These are phyloP conservation scores for Lasioglossum vierecki DNA, from an alignment of 2,888 invertebrate species.

Conservation along the genomic window DNA sequence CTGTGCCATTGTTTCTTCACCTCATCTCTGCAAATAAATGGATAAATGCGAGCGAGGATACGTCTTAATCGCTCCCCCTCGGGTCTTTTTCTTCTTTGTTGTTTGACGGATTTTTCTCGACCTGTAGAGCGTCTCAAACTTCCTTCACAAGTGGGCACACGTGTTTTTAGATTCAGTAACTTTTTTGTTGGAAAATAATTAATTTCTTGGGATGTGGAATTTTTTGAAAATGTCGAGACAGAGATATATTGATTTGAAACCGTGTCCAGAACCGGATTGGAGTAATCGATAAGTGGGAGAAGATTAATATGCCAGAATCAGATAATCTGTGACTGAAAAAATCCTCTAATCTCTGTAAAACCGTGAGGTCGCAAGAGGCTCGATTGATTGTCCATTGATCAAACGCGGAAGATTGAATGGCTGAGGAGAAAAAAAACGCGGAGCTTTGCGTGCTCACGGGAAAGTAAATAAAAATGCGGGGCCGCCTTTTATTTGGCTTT, in stretches of 20 bases:
- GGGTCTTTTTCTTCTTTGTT: not conserved
- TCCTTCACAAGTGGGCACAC: not conserved
- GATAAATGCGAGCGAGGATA: not conserved
- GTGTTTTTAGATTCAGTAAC: not conserved
- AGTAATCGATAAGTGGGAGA: no score
- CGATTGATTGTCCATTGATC: not conserved
- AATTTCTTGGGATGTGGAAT: not conserved
- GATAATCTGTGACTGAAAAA: not conserved
- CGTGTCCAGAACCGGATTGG: no score
- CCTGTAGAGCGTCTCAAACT: not conserved
- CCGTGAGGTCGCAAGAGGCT: not conserved
- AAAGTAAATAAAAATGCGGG: not conserved
- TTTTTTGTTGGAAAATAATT: not conserved
- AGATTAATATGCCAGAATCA: not conserved
- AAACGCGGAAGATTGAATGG: not conserved
- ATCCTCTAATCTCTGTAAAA: not conserved
- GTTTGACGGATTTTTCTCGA: not conserved
- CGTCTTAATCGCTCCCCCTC: not conserved
- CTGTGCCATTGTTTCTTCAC: not conserved
- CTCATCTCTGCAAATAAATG: conserved; percentile 12
- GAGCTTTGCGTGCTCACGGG: not conserved
- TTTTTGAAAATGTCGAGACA: not conserved
- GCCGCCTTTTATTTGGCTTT: not conserved
- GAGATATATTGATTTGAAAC: not conserved
- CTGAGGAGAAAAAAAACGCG: not conserved